Evolutionary conservation across 2,888 invertebrate species (phyloP), one percentile per base, ranked within the genome.

Genomic region (Elgonia sp.): DNA sequence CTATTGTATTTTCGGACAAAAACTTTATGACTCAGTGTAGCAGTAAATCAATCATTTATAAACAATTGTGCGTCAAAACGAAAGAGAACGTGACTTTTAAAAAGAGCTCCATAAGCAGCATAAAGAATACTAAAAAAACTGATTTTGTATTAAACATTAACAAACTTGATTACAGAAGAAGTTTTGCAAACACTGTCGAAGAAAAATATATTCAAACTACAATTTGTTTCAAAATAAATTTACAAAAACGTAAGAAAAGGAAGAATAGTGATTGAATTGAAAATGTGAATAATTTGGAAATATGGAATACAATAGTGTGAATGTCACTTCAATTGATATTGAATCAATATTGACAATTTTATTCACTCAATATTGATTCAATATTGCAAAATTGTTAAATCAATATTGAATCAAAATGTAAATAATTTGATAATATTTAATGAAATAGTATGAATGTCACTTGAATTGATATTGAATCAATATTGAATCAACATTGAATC

Each of bases 61-160:
- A 85, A 82, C 73, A 73, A 88, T 63, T 69, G 83, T 21, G 20
- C 67, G 69, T 63, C 53, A 18, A 62, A 53, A 67, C 79, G 67
- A 46, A 53, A n/a, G 60, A n/a, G 60, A 76, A 85, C 88, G 88
- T 88, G 88, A 88, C 84, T 88, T 82, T 73, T 62, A 20, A 81
- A 77, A 79, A 65, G 76, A 84, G 37, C 69, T 81, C 16, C 37
- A 67, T 67, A 76, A 84, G 55, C 42, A 53, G 57, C 50, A 21
- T 42, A n/a, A 46, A 76, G 18, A 80, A 12, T 21, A 65, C 40
- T 65, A 65, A 46, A 20, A 62, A 82, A 81, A 88, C 60, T 53
- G 40, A n/a, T 37, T 77, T 53, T 81, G 80, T 39, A 76, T 83
- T 76, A 63, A 87, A 82, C 55, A 73, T 60, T 65, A 70, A 82